A percentile compares a stretch with the other conserved stretches of the same genome.
phyloP scores from a whole-genome alignment of 2,888 invertebrate species.

The Hipparchia sbordonii region DNA sequence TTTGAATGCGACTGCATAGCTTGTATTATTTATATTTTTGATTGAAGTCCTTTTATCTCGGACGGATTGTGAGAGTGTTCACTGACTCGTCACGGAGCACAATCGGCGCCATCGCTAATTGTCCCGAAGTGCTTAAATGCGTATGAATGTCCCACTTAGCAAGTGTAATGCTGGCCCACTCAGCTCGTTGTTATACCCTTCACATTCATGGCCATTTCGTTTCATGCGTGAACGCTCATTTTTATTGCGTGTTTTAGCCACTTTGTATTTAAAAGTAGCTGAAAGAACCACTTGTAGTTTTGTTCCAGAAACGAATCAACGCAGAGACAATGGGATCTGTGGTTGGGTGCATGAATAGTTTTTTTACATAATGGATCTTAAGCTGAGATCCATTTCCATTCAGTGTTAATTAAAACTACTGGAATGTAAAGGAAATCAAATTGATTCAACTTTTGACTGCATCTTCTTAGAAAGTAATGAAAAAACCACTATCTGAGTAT shows the following conservation, averaged over 20 bases:
- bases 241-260: conserved; percentile 1
- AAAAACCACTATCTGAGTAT: not conserved
- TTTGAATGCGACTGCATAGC: no score
- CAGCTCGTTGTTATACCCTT: conserved; percentile 47
- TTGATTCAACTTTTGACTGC: not conserved
- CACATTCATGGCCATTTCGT: conserved; percentile 42
- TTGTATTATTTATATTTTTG: no score
- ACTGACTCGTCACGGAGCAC: conserved; percentile 44
- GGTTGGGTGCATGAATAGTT: no score
- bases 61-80: conserved; percentile 36
- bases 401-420: no score
- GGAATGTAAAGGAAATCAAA: no score
- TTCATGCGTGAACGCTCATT: conserved; percentile 15
- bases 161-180: conserved; percentile 54
- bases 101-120: conserved; percentile 70
- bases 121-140: conserved; percentile 60
- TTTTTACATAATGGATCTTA: no score
- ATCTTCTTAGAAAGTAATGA: conserved; percentile 5
- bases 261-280: not conserved
- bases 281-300: not conserved
- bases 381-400: no score
- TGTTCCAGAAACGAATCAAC: no score
- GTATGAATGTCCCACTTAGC: conserved; percentile 62
- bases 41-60: no score
- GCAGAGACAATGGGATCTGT: no score